Evolutionary conservation across 1,140 invertebrate species (phyloP).

Genomic region (Solenopsis fugax): DNA sequence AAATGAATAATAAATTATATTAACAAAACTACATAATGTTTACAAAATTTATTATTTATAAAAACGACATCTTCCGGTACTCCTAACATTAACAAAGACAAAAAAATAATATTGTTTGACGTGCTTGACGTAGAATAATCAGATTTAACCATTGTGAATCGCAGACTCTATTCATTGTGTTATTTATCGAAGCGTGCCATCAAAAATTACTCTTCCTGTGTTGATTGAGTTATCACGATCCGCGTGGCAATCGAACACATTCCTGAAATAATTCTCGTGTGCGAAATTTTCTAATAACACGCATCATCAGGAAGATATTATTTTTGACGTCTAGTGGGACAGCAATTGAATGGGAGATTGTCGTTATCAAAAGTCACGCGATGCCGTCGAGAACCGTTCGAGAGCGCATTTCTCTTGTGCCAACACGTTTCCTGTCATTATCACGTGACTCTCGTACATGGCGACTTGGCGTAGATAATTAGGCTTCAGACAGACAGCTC

Average conservation of each 20-base stretch:
- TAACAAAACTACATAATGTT: no score
- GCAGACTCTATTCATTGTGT: neutral
- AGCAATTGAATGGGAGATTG: neutral
- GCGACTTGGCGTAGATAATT: conserved; percentile 56
- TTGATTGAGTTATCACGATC: neutral
- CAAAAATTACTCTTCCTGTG: neutral
- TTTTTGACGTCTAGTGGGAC: neutral
- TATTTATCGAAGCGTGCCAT: conserved; percentile 20
- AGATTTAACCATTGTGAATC: neutral
- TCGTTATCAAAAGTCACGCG: conserved; percentile 48
- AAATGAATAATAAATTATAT: no score
- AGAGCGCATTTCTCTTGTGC: conserved; percentile 37
- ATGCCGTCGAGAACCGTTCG: conserved; percentile 28
- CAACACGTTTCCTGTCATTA: conserved; percentile 55
- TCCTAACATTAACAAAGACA: neutral
- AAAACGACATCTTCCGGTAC: no score
- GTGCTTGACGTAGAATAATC: neutral
- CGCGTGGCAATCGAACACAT: neutral
- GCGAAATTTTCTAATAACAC: neutral
- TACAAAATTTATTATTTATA: no score
- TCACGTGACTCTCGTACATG: conserved; percentile 23
- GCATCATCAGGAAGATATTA: neutral
- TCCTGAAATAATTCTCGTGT: neutral
- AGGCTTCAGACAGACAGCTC: conserved; percentile 10
- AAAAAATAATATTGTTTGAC: neutral